Evolutionary conservation across 2,113 vertebrate species (phyloP), one percentile per base, ranked within the genome.

Genomic region (Halichoeres trimaculatus): DNA sequence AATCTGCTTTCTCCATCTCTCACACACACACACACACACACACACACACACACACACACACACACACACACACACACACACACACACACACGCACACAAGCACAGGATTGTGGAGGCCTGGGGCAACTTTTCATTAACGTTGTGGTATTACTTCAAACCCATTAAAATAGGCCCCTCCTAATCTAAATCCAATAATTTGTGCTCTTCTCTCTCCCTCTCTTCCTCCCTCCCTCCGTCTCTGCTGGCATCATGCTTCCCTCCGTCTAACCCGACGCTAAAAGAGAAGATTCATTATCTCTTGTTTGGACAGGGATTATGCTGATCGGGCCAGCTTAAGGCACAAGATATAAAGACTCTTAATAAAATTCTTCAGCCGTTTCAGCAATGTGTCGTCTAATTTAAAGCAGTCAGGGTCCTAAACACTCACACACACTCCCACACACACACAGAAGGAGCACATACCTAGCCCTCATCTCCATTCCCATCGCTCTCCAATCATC

Each of bases 271-370:
- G 48, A 70, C 23, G 50, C 80, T 84, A 81, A 83, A 82, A 76
- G 77, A 90, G 88, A 85, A 90, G 89, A 93, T 95, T 94, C 90
- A 93, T 93, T 93, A 93, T 93, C 92, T 92, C 82, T 90, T 93
- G 92, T 95, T 93, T 93, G 92, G 92, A 90, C 74, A 82, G 77
- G 93, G 92, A 94, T 95, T 94, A 95, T 90, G 91, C 79, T 93
- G 91, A 93, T 94, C 85, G 58, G 74, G 75, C 55, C 75, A 59
- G 90, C 89, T 93, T 93, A 93, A 86, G 70, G 84, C 80, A 51
- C 69, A 81, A 79, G 85, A 93, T 86, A 90, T 93, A 92, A 94
- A 92, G 85, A 93, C 69, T 90, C 85, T 93, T 94, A 93, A 93
- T 94, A 88, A 90, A 93, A 93, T 92, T 92, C 80, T 82, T 91